Base-by-base conservation (phyloP, 2,113 vertebrate genomes). In the Madoqua kirkii region DNA sequence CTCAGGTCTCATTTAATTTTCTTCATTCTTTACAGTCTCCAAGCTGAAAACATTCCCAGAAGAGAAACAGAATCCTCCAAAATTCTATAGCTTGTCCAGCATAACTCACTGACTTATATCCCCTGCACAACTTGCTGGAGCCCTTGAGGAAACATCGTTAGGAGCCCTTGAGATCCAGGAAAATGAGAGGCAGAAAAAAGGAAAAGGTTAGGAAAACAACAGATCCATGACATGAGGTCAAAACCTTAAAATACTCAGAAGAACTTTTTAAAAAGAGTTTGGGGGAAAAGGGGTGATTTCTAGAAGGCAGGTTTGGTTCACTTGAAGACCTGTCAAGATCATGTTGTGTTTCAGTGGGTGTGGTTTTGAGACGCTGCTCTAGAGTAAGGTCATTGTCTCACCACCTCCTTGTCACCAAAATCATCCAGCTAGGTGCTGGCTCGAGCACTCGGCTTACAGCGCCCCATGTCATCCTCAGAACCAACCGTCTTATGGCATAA, bases 321-420 rank as follows among this genome's bases (percentile, higher is more conserved):
- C n/a, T 14, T 95, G 57, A 45, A 79, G 40, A 59, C 5, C 1
- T 40, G 16, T 33, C 67, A 81, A 86, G 92, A 62, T 36, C 40
- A 62, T 36, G n/a, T n/a, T 27, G 1, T 64, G n/a, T 64, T 59
- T 88, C 64, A 23, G 36, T 57, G 12, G 3, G 1, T 16, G 40
- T 36, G 59, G 48, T 50, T 87, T 88, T 71, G 87, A 79, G 64
- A 76, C 29, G 13, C 1, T 40, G 14, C 33, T 4, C 17, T 16
- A 40, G 12, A 50, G 71, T 31, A 67, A 2, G n/a, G 7, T 43
- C 25, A 5, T 12, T 5, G 16, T 67, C 4, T 45, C 21, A 29
- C 0, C 67, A 36, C 1, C 21, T 5, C 21, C 1, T 5, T 0
- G 0, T 78, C 50, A 15, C 36, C 43, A 16, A 43, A 2, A 27